Evolutionary conservation across 2,797 vertebrate species (phyloP).

Genomic region (Pseudochirops cupreus): DNA sequence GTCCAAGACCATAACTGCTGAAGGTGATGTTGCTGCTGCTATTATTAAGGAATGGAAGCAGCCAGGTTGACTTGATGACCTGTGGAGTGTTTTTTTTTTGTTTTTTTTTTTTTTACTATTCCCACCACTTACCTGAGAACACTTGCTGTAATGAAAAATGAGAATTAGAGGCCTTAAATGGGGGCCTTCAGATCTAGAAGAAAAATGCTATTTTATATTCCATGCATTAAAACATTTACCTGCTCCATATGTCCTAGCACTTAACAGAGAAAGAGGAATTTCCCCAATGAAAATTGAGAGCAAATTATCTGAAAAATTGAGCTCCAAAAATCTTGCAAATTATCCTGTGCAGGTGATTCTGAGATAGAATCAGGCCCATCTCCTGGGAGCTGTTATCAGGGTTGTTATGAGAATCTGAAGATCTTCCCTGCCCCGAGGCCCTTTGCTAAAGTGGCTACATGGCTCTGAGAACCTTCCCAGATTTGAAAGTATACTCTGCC

Average conservation of each 20-base stretch:
- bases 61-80: neutral
- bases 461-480: too few relatives aligned
- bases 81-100: too few relatives aligned
- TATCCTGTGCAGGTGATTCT: slow-evolving; percentile 55
- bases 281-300: slow-evolving; percentile 66
- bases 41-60: neutral
- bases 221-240: slow-evolving; percentile 64
- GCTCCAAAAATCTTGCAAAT: slow-evolving; percentile 76
- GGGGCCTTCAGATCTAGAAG: slow-evolving; percentile 47
- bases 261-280: slow-evolving; percentile 64
- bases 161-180: slow-evolving; percentile 24
- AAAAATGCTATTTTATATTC: slow-evolving; percentile 70
- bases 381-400: slow-evolving; percentile 59
- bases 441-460: too few relatives aligned
- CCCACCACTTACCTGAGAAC: slow-evolving; percentile 33
- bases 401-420: too few relatives aligned
- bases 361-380: slow-evolving; percentile 38
- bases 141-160: slow-evolving; percentile 24
- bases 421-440: too few relatives aligned
- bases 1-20: neutral
- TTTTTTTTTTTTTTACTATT: neutral
- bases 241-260: slow-evolving; percentile 65
- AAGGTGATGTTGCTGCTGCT: rapidly evolving
- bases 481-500: too few relatives aligned
- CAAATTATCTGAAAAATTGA: slow-evolving; percentile 70